Percentiles rank a stretch among this genome's conserved stretches.
Conservation (phyloP, 2,888 invertebrate species). For the Ligdia adustata region DNA sequence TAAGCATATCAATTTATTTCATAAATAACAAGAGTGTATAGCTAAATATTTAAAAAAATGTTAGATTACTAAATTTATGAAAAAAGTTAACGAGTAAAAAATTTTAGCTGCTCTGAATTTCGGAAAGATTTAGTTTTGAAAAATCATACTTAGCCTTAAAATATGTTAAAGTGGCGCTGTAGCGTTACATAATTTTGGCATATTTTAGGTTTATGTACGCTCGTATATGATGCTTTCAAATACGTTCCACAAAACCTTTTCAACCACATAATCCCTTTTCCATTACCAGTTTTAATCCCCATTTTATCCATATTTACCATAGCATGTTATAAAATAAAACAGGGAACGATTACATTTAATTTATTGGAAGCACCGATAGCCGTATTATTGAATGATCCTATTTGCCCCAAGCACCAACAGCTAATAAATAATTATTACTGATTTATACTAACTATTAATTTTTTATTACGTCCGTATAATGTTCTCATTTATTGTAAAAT, state of each 20-base stretch:
- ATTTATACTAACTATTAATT: conserved; percentile 56
- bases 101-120: too few relatives aligned
- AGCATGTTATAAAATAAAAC: conserved; percentile 32
- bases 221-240: too few relatives aligned
- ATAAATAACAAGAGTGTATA: too few relatives aligned
- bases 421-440: conserved; percentile 44
- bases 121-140: too few relatives aligned
- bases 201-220: too few relatives aligned
- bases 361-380: conserved; percentile 40
- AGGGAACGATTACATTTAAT: conserved; percentile 39
- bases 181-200: too few relatives aligned
- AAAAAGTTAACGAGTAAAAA: too few relatives aligned
- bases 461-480: conserved; percentile 53
- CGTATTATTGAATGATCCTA: conserved; percentile 48
- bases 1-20: too few relatives aligned
- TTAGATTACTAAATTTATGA: too few relatives aligned
- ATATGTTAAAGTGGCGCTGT: too few relatives aligned
- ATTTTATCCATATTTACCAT: conserved; percentile 12
- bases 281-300: conserved; percentile 15
- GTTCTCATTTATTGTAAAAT: conserved; percentile 43
- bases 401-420: conserved; percentile 39
- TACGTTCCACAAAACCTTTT: conserved; percentile 9
- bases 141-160: too few relatives aligned
- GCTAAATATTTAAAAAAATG: too few relatives aligned
- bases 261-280: conserved; percentile 6